A percentile compares a stretch with the other conserved stretches of the same genome.
Conservation (phyloP, 2,113 vertebrate genomes). For the Pangasianodon gigas region DNA sequence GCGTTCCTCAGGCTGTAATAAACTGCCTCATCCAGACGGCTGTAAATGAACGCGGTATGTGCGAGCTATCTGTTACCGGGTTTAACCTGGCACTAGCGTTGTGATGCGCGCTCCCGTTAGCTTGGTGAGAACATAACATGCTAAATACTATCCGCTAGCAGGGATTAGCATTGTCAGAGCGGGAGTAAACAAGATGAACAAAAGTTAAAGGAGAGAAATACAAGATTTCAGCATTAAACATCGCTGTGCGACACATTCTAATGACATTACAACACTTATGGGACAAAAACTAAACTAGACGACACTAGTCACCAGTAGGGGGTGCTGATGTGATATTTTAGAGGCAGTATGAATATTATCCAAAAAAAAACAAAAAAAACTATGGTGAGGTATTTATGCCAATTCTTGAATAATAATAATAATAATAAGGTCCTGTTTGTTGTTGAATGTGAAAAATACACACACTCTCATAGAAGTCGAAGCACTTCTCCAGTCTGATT, state of each 20-base stretch:
- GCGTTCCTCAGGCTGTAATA: background rate
- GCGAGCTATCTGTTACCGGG: too few relatives aligned
- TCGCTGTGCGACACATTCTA: background rate
- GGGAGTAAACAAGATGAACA: too few relatives aligned
- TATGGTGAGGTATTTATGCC: background rate
- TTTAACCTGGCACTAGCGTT: too few relatives aligned
- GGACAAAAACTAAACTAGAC: background rate
- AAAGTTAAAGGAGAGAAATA: background rate
- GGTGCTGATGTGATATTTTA: too few relatives aligned
- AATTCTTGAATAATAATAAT: background rate
- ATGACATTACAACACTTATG: background rate
- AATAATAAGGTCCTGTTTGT: background rate
- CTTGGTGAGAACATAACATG: too few relatives aligned
- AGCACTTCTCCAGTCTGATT: background rate
- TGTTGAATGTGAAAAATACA: background rate
- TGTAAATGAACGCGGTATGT: background rate
- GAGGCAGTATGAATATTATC: too few relatives aligned
- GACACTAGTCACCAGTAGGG: background rate
- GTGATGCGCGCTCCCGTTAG: background rate
- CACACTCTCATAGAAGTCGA: background rate
- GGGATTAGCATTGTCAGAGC: too few relatives aligned
- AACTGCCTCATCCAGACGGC: background rate
- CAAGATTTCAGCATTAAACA: background rate
- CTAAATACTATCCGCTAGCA: too few relatives aligned
- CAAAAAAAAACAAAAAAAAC: too few relatives aligned